phyloP scores from a whole-genome alignment of 2,113 vertebrate species.

The Petromus typicus region DNA sequence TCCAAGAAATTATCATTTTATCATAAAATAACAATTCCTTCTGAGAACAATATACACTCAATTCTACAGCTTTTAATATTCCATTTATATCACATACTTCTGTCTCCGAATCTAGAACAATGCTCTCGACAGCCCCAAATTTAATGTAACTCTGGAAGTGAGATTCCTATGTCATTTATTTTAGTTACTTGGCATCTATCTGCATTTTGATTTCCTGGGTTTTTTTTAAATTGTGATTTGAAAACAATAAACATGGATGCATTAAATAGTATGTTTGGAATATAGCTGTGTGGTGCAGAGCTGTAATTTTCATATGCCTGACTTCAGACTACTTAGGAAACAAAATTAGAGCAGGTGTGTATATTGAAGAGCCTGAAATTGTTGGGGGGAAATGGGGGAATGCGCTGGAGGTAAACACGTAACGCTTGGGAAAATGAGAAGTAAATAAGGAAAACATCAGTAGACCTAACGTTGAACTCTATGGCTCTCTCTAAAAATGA shows the following conservation, averaged over 20 bases:
- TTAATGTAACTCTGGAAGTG: neutral
- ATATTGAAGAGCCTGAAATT: neutral
- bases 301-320: neutral
- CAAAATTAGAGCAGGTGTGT: neutral
- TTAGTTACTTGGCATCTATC: neutral
- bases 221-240: neutral
- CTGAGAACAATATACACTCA: neutral
- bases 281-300: neutral
- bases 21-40: neutral
- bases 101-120: neutral
- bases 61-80: neutral
- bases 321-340: conserved; percentile 25
- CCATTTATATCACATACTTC: neutral
- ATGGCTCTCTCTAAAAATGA: neutral
- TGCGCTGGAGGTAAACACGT: neutral
- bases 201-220: neutral
- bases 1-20: neutral
- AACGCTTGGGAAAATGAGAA: conserved; percentile 33
- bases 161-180: neutral
- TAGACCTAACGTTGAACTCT: neutral
- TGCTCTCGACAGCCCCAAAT: neutral
- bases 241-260: neutral
- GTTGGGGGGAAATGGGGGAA: neutral
- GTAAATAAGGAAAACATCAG: conserved; percentile 11
- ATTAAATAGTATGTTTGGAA: neutral